phyloP scores from a whole-genome alignment of 2,797 vertebrate species.

The Pantherophis vulpinus region DNA sequence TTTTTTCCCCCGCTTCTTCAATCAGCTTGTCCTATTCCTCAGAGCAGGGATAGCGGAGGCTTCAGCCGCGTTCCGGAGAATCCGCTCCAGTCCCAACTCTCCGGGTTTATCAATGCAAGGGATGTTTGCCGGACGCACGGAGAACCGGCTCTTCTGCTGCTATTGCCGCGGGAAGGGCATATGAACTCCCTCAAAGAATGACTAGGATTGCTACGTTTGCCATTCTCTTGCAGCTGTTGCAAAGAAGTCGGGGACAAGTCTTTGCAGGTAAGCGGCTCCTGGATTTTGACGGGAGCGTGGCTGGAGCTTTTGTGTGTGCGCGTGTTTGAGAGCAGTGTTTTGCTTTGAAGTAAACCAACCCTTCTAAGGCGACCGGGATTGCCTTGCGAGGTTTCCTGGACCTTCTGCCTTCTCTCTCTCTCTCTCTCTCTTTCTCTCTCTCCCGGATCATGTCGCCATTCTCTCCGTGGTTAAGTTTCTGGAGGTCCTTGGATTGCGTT shows the following conservation, averaged over 20 bases:
- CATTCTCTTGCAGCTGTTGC: constrained; percentile 68
- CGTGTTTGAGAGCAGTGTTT: not conserved
- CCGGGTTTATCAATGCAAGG: constrained; percentile 58
- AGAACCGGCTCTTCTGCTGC: constrained; percentile 52
- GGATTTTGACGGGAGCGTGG: fast-evolving
- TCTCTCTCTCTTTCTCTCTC: not conserved
- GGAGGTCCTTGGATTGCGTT: not conserved
- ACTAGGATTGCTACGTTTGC: constrained; percentile 67
- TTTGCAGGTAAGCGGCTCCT: constrained; percentile 69
- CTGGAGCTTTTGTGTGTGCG: not conserved
- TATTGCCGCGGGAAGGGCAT: constrained; percentile 69
- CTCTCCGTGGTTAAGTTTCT: constrained; percentile 41
- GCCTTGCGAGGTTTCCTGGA: not conserved
- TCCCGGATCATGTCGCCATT: not conserved
- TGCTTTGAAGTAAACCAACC: not conserved
- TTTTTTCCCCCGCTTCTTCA: constrained; percentile 35
- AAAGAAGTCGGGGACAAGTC: constrained; percentile 67
- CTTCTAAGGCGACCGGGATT: not conserved
- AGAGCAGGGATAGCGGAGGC: constrained; percentile 55
- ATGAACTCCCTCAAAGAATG: constrained; percentile 73
- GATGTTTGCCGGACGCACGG: constrained; percentile 32
- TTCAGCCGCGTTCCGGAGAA: constrained; percentile 15
- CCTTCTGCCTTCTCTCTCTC: not conserved
- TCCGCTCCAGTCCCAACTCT: not conserved
- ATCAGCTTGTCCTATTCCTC: constrained; percentile 62